Conservation (phyloP, 2,888 invertebrate species). For the Amiota communis region DNA sequence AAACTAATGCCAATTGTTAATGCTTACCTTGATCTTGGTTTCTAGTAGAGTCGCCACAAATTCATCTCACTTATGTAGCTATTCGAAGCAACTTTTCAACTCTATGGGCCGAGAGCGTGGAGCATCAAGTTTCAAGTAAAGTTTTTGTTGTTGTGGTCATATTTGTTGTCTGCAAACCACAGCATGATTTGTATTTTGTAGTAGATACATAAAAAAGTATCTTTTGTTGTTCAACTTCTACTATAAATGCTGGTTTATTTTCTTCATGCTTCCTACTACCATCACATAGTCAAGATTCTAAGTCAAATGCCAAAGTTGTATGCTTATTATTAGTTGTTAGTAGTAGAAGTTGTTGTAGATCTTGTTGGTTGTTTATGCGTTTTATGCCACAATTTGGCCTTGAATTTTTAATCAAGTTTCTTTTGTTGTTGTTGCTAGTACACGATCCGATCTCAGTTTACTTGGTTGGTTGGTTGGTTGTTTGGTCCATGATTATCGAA, state of each 20-base stretch:
- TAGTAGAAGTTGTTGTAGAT: neutral
- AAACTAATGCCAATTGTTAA: neutral
- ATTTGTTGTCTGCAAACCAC: conserved; percentile 8
- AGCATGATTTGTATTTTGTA: conserved; percentile 23
- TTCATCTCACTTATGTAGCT: neutral
- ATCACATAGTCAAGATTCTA: conserved; percentile 24
- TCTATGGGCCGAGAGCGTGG: neutral
- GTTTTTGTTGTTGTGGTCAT: conserved; percentile 4
- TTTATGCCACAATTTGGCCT: conserved; percentile 63
- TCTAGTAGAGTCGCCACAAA: neutral
- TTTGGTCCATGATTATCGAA: no score
- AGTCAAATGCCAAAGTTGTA: conserved; percentile 23
- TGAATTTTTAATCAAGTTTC: conserved; percentile 67
- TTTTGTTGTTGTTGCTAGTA: conserved; percentile 4
- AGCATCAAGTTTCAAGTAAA: conserved; percentile 16
- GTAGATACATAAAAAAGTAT: neutral
- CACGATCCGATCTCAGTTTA: no score
- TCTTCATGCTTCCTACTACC: conserved; percentile 24
- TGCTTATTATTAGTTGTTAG: neutral
- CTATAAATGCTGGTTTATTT: neutral
- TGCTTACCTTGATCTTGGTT: conserved; percentile 28
- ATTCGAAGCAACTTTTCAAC: neutral
- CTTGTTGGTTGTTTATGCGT: conserved; percentile 46
- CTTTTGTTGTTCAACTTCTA: neutral
- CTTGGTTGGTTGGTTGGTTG: no score